phyloP scores from a whole-genome alignment of 1,140 invertebrate genomes.

The Leptinotarsa undecemlineata region DNA sequence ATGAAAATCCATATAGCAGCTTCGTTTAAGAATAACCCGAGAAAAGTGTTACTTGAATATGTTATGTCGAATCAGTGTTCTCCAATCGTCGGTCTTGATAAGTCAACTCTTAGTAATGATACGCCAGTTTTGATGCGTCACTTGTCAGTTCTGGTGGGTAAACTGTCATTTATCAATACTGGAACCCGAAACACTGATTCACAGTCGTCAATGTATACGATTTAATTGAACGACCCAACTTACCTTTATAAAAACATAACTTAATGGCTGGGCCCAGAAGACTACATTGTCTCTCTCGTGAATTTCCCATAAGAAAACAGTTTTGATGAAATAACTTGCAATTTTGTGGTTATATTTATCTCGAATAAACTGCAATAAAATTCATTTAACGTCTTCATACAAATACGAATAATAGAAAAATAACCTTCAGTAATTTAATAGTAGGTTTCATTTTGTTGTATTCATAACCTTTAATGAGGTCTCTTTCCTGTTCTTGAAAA shows the following conservation, averaged over 20 bases:
- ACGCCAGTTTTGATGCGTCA: no score
- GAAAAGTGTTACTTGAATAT: no score
- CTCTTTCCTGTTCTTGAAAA: slow-evolving; percentile 50
- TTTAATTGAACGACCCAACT: slow-evolving; percentile 24
- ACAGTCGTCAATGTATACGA: no score
- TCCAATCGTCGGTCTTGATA: no score
- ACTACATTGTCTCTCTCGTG: slow-evolving; percentile 49
- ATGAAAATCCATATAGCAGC: no score
- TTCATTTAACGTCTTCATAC: slow-evolving; percentile 32
- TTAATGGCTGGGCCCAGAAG: slow-evolving; percentile 54
- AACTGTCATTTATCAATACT: no score
- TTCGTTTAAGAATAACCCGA: no score
- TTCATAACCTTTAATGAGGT: slow-evolving; percentile 35
- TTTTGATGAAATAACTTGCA: slow-evolving; percentile 61
- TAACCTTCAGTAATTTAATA: slow-evolving; percentile 47
- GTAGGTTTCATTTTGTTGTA: slow-evolving; percentile 39
- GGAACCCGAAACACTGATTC: no score
- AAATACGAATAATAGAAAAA: neutral
- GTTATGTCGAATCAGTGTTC: no score
- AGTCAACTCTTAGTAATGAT: no score
- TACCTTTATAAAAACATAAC: slow-evolving; percentile 53
- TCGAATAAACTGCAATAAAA: slow-evolving; percentile 56
- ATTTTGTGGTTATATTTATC: slow-evolving; percentile 55
- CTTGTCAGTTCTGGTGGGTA: no score
- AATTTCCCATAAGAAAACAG: slow-evolving; percentile 56